Evolutionary conservation across 2,113 vertebrate species (phyloP).

Genomic region (Perccottus glenii): DNA sequence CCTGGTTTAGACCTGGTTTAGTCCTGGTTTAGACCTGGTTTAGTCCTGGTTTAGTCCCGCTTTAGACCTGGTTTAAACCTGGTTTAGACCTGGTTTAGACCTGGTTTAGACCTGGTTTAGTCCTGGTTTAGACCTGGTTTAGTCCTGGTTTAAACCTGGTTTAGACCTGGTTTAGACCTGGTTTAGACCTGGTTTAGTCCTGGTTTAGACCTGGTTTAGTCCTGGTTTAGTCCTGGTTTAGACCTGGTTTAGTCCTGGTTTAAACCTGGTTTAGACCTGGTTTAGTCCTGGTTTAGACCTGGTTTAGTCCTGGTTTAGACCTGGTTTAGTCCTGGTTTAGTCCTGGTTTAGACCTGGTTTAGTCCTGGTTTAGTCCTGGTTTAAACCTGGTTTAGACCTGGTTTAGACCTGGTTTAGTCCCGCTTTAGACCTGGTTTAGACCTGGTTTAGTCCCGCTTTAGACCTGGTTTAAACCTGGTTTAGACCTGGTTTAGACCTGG

Average conservation of each 20-base stretch:
- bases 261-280: background rate
- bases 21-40: no score
- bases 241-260: no score
- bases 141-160: no score
- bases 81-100: no score
- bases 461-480: no score
- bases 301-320: background rate
- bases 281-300: background rate
- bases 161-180: background rate
- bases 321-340: background rate
- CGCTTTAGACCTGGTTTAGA: background rate
- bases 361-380: background rate
- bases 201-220: background rate
- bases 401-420: background rate
- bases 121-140: no score
- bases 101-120: no score
- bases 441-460: background rate
- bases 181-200: background rate
- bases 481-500: no score
- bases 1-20: no score
- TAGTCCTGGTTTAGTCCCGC: no score
- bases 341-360: background rate
- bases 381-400: background rate
- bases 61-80: no score
- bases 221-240: no score